Evolutionary conservation across 2,113 vertebrate genomes (phyloP).

Genomic region (Tachuris rubrigastra): DNA sequence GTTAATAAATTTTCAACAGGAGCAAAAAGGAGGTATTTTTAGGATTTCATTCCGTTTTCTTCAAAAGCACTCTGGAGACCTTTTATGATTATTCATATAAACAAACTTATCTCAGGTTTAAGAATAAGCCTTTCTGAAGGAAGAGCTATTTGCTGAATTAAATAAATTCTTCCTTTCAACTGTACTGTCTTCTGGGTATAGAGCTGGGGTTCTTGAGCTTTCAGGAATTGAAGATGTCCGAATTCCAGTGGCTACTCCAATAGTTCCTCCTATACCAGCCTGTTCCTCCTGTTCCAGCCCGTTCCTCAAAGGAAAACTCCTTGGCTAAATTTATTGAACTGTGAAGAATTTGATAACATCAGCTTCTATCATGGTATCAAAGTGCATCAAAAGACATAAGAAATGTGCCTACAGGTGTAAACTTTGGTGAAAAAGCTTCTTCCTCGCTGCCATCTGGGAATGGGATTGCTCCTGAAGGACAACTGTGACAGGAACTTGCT

Average conservation of each 20-base stretch:
- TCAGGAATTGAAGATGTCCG: background rate
- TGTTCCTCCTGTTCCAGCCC: background rate
- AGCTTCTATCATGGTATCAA: background rate
- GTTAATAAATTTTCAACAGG: background rate
- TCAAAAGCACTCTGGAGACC: background rate
- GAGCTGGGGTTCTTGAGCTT: background rate
- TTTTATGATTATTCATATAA: background rate
- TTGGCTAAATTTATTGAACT: background rate
- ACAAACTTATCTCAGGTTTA: background rate
- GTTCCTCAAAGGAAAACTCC: background rate
- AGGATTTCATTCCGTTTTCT: background rate
- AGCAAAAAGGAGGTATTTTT: background rate
- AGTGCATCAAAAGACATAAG: background rate
- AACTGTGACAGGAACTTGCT: background rate
- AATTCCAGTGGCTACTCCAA: background rate
- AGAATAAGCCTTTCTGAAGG: background rate
- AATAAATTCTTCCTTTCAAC: background rate
- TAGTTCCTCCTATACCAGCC: background rate
- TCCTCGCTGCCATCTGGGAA: background rate
- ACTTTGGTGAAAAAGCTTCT: background rate
- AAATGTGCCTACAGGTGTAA: background rate
- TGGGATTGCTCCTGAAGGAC: background rate
- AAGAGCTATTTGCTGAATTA: background rate
- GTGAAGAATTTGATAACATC: background rate
- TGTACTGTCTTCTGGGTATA: background rate